A percentile compares a stretch with the other conserved stretches of the same genome.
Evolutionary conservation across 2,888 invertebrate species (phyloP).

Genomic region (Danaus chrysippus): DNA sequence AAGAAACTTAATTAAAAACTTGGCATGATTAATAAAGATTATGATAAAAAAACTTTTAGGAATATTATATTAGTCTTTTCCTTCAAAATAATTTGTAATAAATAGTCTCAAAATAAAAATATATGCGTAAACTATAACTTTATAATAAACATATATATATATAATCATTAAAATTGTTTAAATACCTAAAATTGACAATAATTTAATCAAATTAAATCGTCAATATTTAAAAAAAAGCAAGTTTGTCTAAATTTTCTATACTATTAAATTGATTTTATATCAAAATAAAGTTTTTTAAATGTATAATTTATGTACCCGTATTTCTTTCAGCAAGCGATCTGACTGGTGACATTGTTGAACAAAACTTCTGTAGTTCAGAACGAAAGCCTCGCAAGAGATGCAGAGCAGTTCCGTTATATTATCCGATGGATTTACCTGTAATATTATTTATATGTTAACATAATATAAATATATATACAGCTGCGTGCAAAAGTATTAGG

Average conservation of each 20-base stretch:
- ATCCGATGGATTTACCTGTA: constrained; percentile 44
- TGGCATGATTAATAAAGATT: no score
- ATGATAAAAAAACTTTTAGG: no score
- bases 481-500: background rate
- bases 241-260: background rate
- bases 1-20: no score
- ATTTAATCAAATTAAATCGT: no score
- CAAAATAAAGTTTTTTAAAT: background rate
- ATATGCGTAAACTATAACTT: no score
- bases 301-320: constrained; percentile 37
- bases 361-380: constrained; percentile 47
- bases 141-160: no score
- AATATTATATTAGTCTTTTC: no score
- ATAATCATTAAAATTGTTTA: no score
- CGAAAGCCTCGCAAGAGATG: constrained; percentile 46
- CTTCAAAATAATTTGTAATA: no score
- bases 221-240: no score
- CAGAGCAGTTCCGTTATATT: constrained; percentile 55
- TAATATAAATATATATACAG: background rate
- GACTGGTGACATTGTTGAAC: constrained; percentile 47
- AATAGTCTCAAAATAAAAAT: no score
- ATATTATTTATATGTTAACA: constrained; percentile 13
- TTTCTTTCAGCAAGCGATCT: constrained; percentile 41
- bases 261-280: constrained; percentile 10
- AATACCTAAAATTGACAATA: no score